Conservation (phyloP, 2,888 invertebrate genomes). For the Sarcophaga subvicina region DNA sequence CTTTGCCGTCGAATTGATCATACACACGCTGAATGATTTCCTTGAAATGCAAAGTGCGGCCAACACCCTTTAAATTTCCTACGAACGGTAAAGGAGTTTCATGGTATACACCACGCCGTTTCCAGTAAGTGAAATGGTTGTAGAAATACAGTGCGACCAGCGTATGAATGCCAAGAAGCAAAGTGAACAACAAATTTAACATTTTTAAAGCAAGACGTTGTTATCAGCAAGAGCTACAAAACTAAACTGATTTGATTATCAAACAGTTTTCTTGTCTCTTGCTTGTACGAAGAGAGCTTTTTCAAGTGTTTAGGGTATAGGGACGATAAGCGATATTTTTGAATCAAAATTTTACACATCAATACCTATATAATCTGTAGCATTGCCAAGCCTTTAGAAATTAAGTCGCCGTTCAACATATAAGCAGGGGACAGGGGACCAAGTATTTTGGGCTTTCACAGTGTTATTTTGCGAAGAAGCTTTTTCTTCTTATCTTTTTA, state of each 20-base stretch:
- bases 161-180: slow-evolving; percentile 16
- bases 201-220: background rate
- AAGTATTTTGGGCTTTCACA: background rate
- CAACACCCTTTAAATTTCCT: background rate
- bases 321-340: background rate
- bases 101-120: slow-evolving; percentile 68
- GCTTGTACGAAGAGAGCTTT: background rate
- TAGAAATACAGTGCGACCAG: slow-evolving; percentile 41
- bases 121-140: slow-evolving; percentile 69
- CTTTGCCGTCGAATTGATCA: slow-evolving; percentile 66
- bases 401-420: no score
- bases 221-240: background rate
- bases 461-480: background rate
- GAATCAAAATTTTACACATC: background rate
- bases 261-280: background rate
- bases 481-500: no score
- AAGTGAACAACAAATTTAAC: background rate
- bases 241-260: background rate
- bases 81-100: slow-evolving; percentile 17
- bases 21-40: slow-evolving; percentile 74
- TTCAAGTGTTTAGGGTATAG: background rate
- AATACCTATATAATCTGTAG: no score
- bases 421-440: background rate
- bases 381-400: no score
- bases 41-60: slow-evolving; percentile 67